These are phyloP conservation scores for Anabas testudineus DNA, from an alignment of 2,797 vertebrate genomes.

Conservation along the genomic window DNA sequence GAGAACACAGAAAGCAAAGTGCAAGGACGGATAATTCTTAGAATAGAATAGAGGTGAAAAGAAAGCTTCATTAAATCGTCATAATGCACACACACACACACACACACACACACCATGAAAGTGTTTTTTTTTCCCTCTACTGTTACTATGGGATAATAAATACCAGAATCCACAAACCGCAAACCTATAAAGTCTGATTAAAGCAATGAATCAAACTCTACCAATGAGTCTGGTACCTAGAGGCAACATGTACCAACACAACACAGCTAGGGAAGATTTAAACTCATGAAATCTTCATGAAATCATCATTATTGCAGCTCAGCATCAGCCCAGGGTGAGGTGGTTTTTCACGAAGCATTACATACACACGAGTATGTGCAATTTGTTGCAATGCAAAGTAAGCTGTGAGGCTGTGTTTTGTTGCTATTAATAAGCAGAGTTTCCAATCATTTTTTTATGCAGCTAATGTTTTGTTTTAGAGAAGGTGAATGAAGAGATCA, in stretches of 20 bases:
- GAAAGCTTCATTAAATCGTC: too few species aligned
- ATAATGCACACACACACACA: not conserved
- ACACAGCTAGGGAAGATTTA: conserved; percentile 33
- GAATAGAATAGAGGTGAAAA: too few species aligned
- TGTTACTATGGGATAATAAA: conserved; percentile 41
- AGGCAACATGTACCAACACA: conserved; percentile 15
- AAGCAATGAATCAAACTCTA: conserved; percentile 58
- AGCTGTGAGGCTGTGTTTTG: not conserved
- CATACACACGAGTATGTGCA: not conserved
- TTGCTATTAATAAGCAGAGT: not conserved
- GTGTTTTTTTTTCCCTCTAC: conserved; percentile 8
- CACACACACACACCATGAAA: not conserved
- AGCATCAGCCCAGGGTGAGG: conserved; percentile 19
- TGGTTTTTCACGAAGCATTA: conserved; percentile 8
- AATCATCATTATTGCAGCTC: conserved; percentile 39
- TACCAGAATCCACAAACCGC: conserved; percentile 9
- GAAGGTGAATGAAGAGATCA: not conserved
- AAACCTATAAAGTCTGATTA: conserved; percentile 53
- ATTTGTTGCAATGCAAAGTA: conserved; percentile 9
- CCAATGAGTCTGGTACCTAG: conserved; percentile 18
- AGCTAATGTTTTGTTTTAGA: conserved; percentile 6
- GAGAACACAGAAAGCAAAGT: too few species aligned
- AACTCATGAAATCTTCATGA: conserved; percentile 35
- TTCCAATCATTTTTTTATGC: conserved; percentile 15
- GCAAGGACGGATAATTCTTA: too few species aligned